Percentiles rank a stretch among this genome's conserved stretches.
Conservation (phyloP, 2,888 invertebrate species). For the Hypolimnas misippus region DNA sequence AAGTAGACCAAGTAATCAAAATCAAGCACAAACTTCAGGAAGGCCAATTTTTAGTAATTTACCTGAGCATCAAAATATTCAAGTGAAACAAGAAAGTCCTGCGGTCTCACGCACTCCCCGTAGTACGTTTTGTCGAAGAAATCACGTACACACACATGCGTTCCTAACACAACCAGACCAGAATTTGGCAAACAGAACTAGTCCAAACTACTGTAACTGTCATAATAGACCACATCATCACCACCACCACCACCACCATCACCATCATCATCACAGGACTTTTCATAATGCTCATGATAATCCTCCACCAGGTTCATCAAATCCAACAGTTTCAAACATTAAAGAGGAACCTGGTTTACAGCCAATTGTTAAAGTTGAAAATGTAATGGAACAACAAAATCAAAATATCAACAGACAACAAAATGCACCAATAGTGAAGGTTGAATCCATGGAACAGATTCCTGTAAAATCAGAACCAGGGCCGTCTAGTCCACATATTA, state of each 20-base stretch:
- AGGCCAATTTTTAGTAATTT: neutral
- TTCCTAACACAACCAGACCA: constrained; percentile 18
- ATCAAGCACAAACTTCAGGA: constrained; percentile 9
- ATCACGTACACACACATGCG: constrained; percentile 33
- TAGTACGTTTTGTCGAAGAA: constrained; percentile 43
- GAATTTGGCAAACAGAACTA: constrained; percentile 33
- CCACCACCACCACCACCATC: constrained; percentile 45
- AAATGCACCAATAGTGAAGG: constrained; percentile 51
- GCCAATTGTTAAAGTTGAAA: constrained; percentile 55
- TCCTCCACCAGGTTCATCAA: constrained; percentile 27
- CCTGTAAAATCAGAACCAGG: constrained; percentile 62
- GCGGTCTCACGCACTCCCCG: constrained; percentile 19
- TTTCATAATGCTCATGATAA: constrained; percentile 45
- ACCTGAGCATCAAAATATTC: constrained; percentile 41
- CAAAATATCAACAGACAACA: constrained; percentile 33
- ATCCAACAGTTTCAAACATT: constrained; percentile 49
- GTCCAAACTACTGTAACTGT: constrained; percentile 50
- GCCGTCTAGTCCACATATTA: constrained; percentile 35
- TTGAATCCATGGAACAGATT: constrained; percentile 51
- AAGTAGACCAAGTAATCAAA: constrained; percentile 18
- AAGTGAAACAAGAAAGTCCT: constrained; percentile 42
- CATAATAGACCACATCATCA: constrained; percentile 54
- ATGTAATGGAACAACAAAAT: constrained; percentile 10
- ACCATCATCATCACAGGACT: constrained; percentile 52
- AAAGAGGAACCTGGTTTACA: constrained; percentile 63